Evolutionary conservation across 2,113 vertebrate genomes (phyloP), one percentile per base, ranked within the genome.

Genomic region (Lagopus leucura): DNA sequence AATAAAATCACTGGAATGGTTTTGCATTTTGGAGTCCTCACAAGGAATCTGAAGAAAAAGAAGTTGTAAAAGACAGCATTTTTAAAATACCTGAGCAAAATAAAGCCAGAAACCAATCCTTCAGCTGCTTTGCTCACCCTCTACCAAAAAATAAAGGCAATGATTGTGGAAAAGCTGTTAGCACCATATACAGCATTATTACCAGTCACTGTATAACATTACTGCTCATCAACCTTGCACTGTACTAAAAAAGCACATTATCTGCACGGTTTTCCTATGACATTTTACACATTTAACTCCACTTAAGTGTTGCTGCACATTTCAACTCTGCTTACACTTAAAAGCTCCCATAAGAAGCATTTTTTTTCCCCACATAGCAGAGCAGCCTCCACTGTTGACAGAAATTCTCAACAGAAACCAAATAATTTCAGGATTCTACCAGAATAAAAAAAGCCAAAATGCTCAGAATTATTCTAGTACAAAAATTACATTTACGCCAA

Each of bases 111-210:
- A 60, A 77, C 20, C 17, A 58, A 21, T 4, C 28, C 5, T 91
- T 79, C n/a, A 63, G 24, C 4, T 66, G 22, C 18, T 72, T 63
- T n/a, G 6, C 40, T 66, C 40, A 75, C 5, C 9, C 27, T 28
- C 52, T 16, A 27, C 8, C 72, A 67, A 43, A 67, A 6, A 60
- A 2, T 11, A 76, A 79, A 72, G 60, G 6, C 66, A 21, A 12
- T 5, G 8, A n/a, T 6, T 34, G 8, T 36, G 18, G 9, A 85
- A 75, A 47, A 60, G 18, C 2, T 65, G 42, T 42, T 0, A 69
- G 43, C 79, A 82, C 6, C n/a, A 82, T 19, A 34, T 0, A 34
- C 1, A 2, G 10, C 17, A 38, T n/a, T 19, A 60, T 18, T 19
- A 47, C 24, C 32, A 52, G 40, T 19, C 73, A 40, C n/a, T 19